Evolutionary conservation across 2,888 invertebrate genomes (phyloP), one percentile per base, ranked within the genome.

Genomic region (Taphrorychus bicolor): DNA sequence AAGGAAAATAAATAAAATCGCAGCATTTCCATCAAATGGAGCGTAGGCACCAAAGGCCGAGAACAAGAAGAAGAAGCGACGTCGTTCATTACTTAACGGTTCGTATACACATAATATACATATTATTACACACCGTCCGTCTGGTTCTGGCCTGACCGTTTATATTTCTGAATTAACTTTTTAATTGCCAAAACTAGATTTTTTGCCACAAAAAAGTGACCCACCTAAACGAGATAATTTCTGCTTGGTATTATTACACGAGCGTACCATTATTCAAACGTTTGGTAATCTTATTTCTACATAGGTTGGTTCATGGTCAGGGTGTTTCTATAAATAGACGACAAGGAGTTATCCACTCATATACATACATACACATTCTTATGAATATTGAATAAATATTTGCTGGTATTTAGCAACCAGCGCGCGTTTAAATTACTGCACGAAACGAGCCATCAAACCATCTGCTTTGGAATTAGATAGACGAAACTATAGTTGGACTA

Each of bases 301-400:
- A 73, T 65, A 72, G 72, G 71, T 72, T 74, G 75, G 75, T 76
- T 76, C 76, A 76, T 74, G 76, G 76, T 75, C 76, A 76, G 74
- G 73, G 73, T 76, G 74, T 73, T 74, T 71, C 76, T 76, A 76
- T 75, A 75, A 75, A 76, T 76, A 76, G 75, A 72, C n/a, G 62
- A 70, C 72, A 65, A 72, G 63, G 54, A 68, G 72, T 73, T 75
- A 72, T 73, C 73, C 73, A 72, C 72, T 73, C 73, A 72, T 60
- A 70, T 70, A 63, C 71, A 70, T 70, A 63, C 71, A 71, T 72
- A 68, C 67, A 60, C 45, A 71, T 66, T 68, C 67, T 61, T 62
- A 62, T 62, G 41, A 66, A 63, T 69, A 65, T 66, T 66, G 49
- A 66, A 67, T 61, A 70, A 52, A 65, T 58, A 63, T 64, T 60